A percentile compares a stretch with the other conserved stretches of the same genome.
Conservation (phyloP, 2,797 vertebrate genomes). For the Tapirus indicus region DNA sequence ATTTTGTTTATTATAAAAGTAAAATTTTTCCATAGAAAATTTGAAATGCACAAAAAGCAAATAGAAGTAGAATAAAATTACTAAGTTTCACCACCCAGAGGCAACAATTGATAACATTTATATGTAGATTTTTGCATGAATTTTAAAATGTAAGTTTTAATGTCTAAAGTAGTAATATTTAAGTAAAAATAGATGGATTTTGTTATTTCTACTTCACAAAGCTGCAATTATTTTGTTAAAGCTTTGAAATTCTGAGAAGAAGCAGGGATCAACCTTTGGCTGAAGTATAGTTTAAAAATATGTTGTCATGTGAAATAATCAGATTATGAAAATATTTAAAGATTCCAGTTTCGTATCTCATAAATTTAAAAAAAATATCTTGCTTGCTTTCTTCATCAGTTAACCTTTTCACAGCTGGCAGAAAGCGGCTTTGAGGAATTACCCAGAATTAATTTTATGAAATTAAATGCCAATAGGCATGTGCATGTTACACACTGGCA, state of each 20-base stretch:
- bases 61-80: constrained; percentile 45
- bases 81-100: not conserved
- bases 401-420: constrained; percentile 40
- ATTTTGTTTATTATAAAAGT: constrained; percentile 37
- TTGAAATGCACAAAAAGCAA: not conserved
- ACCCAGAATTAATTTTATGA: constrained; percentile 23
- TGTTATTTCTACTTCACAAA: not conserved
- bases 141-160: constrained; percentile 35
- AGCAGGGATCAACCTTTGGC: constrained; percentile 40
- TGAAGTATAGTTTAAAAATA: constrained; percentile 41
- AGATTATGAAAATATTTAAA: constrained; percentile 68
- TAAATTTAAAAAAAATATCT: not conserved
- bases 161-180: constrained; percentile 5
- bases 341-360: constrained; percentile 44
- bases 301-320: constrained; percentile 45
- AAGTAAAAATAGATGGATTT: not conserved
- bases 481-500: not conserved
- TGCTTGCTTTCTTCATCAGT: constrained; percentile 53
- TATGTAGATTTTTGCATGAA: not conserved
- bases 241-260: constrained; percentile 53
- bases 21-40: constrained; percentile 27
- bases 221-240: constrained; percentile 45
- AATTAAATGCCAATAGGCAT: constrained; percentile 20
- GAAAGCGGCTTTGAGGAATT: constrained; percentile 53
- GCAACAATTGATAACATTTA: not conserved